A percentile compares a stretch with the other conserved stretches of the same genome.
phyloP scores from a whole-genome alignment of 2,113 vertebrate species.

The Herpetotheres cachinnans region DNA sequence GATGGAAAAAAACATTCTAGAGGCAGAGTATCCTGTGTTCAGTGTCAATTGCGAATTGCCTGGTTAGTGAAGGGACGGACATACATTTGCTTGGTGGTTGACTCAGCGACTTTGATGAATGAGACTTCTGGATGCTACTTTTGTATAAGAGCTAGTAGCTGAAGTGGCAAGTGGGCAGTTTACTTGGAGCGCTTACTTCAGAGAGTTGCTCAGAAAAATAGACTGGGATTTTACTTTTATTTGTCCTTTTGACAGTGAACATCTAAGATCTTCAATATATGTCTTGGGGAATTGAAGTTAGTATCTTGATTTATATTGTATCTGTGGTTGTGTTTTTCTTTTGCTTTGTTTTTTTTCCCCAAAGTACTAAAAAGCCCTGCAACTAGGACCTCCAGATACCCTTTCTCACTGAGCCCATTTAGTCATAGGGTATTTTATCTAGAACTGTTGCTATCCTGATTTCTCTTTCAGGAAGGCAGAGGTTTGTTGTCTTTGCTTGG shows the following conservation, averaged over 20 bases:
- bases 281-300: background rate
- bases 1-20: background rate
- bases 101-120: background rate
- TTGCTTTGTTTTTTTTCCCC: background rate
- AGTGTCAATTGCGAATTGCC: background rate
- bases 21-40: background rate
- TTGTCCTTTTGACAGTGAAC: background rate
- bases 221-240: background rate
- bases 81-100: background rate
- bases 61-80: background rate
- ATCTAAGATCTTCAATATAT: background rate
- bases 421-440: background rate
- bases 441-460: background rate
- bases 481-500: background rate
- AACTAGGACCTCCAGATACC: background rate
- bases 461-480: background rate
- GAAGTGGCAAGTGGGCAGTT: background rate
- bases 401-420: background rate
- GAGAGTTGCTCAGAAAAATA: background rate
- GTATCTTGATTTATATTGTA: background rate
- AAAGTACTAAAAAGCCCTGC: background rate
- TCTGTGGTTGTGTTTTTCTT: background rate
- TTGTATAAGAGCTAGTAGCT: background rate
- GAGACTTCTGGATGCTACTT: background rate
- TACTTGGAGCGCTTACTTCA: background rate